phyloP scores from a whole-genome alignment of 2,797 vertebrate genomes.

The Tragelaphus oryx region DNA sequence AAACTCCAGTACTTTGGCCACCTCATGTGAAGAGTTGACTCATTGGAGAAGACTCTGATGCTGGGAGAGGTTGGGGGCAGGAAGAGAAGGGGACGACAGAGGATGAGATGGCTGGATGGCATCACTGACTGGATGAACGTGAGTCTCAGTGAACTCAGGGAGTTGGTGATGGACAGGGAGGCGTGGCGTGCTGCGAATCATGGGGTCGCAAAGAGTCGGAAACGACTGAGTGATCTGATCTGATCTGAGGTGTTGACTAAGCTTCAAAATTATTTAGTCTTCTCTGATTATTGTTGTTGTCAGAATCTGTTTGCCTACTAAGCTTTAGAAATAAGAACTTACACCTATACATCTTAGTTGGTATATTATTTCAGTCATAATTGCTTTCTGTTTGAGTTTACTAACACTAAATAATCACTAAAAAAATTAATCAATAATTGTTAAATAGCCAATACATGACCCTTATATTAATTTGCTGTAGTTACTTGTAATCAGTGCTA shows the following conservation, averaged over 20 bases:
- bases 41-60: too few species aligned
- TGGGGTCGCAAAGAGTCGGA: too few species aligned
- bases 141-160: too few species aligned
- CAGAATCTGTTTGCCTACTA: neutral
- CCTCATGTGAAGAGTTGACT: too few species aligned
- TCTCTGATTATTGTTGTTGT: neutral
- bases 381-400: neutral
- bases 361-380: neutral
- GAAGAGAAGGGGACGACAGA: too few species aligned
- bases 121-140: too few species aligned
- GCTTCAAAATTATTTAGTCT: slow-evolving; percentile 60
- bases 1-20: too few species aligned
- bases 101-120: too few species aligned
- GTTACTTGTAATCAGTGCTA: neutral
- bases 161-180: too few species aligned
- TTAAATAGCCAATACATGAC: neutral
- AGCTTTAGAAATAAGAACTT: slow-evolving; percentile 6
- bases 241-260: slow-evolving; percentile 57
- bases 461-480: neutral
- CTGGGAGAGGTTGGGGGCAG: too few species aligned
- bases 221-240: neutral
- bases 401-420: neutral
- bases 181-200: too few species aligned
- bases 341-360: neutral
- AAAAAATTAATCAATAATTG: neutral